Percentiles rank a stretch among this genome's conserved stretches.
These are phyloP conservation scores for Epizoanthus scotinus DNA, from an alignment of 92 coral and sea anemone species.

Conservation along the genomic window DNA sequence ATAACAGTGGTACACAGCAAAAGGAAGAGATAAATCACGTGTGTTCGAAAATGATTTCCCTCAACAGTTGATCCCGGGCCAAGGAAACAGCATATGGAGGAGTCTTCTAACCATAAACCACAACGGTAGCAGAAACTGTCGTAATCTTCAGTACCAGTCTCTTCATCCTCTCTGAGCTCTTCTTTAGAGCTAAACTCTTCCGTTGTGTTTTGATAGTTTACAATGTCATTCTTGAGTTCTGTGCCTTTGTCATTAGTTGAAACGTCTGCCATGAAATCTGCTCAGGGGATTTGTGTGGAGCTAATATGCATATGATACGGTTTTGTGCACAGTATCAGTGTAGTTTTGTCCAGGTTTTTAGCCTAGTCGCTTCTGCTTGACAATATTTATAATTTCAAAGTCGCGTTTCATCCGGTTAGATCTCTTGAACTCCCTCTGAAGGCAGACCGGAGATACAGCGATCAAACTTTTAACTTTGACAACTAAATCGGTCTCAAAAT, in stretches of 20 bases:
- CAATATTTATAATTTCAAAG: neutral
- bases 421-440: neutral
- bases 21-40: conserved; percentile 50
- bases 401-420: neutral
- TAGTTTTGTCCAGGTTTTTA: neutral
- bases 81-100: conserved; percentile 45
- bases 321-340: neutral
- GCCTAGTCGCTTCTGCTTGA: neutral
- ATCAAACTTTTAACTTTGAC: neutral
- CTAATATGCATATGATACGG: neutral
- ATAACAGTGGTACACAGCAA: conserved; percentile 23
- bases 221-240: neutral
- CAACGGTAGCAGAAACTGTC: conserved; percentile 23
- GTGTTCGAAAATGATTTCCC: conserved; percentile 56
- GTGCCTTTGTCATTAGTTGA: neutral
- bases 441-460: neutral
- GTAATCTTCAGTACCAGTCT: neutral
- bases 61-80: conserved; percentile 56
- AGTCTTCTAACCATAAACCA: conserved; percentile 20
- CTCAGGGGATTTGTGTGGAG: neutral
- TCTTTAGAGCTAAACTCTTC: neutral
- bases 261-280: conserved; percentile 4
- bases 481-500: neutral
- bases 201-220: neutral
- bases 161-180: neutral